Evolutionary conservation across 2,113 vertebrate species (phyloP), one percentile per base, ranked within the genome.

Genomic region (Atherinomorus stipes): DNA sequence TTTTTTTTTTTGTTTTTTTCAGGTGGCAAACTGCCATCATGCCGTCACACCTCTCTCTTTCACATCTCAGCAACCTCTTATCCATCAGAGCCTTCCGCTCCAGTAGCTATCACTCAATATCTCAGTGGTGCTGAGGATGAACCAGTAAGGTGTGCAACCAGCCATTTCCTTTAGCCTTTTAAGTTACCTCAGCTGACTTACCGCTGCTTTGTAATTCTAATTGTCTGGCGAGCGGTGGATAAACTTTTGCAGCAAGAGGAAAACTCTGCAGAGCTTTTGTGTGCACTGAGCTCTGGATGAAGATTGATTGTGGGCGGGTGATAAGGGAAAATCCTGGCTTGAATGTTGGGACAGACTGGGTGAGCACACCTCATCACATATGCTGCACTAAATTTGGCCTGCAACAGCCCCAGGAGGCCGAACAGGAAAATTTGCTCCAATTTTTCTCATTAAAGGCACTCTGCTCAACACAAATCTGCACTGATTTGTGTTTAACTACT

Each of bases 31-130:
- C 85, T 80, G 85, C 68, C 84, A 75, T 71, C 57, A n/a, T 59
- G 77, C 83, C 45, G 57, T 89, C 81, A 87, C 83, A 73, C 81
- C 60, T 69, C 87, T 76, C 38, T 40, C 68, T 58, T 74, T 75
- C 70, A 62, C 63, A 60, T 73, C 74, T 78, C 74, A 60, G 47
- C 58, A 71, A 71, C 74, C 80, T 42, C 65, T 78, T 82, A 79
- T 90, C 82, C 76, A 68, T 85, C 88, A 82, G 71, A 71, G 75
- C 71, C 80, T 88, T 90, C 84, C 71, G 68, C 85, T 85, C 74
- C 81, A 87, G 81, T 78, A 71, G 78, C 45, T 59, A 85, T 83
- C 89, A 89, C 85, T 92, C 91, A 85, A 89, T 92, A 88, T 51
- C 70, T 73, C 79, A 53, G 75, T 10, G 40, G 83, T 76, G 72